Evolutionary conservation across 2,888 invertebrate genomes (phyloP), one percentile per base, ranked within the genome.

Genomic region (Podotricha telesiphe): DNA sequence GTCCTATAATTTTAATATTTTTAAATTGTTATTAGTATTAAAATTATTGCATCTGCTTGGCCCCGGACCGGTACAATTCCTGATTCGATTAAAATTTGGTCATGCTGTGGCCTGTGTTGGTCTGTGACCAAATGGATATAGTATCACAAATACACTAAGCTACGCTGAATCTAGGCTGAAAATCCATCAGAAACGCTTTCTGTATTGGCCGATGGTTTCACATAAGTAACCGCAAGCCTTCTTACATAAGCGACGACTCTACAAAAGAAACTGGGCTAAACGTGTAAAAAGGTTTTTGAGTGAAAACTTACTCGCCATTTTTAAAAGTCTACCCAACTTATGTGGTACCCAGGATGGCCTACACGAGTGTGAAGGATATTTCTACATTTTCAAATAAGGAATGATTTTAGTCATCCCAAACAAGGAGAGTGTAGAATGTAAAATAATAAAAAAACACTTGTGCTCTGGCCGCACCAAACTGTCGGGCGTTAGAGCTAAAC

Each of bases 401-500:
- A 17, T 45, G 47, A 8, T 17, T 47, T 17, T 2, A 7, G 17
- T 17, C 17, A 47, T 8, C 7, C 8, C n/a, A 47, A 17, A 47
- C 17, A 17, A 17, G 17, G 8, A 47, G 6, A 17, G 47, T 17
- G 17, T 8, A 47, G 17, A 17, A 17, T 47, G 0, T 6, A 47
- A 47, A 7, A n/a, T 28, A 5, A 45, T n/a, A 45, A n/a, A 6
- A 5, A 15, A 15, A 47, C 47, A 47, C 53, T 28, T 53, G 53
- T 53, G 53, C n/a, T 53, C 53, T 34, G 28, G 34, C 50, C 50
- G 50, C 53, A 53, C 34, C 28, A 51, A 22, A 51, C 51, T 8
- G 34, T n/a, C 28, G 20, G 53, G 15, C 22, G 15, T 51, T 22
- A 51, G 15, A 22, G 19, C 22, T 13, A 51, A 22, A 28, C n/a